phyloP scores from a whole-genome alignment of 1,140 invertebrate species.

The Dryas iulia region DNA sequence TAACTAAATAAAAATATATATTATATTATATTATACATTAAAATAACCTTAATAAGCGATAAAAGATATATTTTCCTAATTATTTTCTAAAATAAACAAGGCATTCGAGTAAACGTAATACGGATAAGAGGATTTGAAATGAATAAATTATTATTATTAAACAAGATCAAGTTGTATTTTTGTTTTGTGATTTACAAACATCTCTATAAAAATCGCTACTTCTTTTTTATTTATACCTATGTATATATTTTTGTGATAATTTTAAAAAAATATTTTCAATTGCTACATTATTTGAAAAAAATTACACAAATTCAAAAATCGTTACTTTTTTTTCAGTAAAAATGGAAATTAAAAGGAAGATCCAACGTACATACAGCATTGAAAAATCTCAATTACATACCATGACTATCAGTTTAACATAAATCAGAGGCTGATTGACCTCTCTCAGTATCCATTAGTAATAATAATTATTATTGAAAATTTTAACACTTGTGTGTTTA shows the following conservation, averaged over 20 bases:
- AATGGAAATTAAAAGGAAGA: too few relatives aligned
- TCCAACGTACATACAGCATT: too few relatives aligned
- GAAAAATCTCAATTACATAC: too few relatives aligned
- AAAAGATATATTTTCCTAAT: background rate
- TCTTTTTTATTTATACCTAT: background rate
- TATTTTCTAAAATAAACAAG: background rate
- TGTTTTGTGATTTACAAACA: background rate
- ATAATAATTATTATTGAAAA: too few relatives aligned
- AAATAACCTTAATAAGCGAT: background rate
- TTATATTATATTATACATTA: background rate
- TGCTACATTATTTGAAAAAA: too few relatives aligned
- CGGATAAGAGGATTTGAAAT: background rate
- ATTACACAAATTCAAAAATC: background rate
- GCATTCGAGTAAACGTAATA: background rate
- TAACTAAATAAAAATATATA: background rate
- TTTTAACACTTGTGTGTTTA: too few relatives aligned
- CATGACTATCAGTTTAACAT: too few relatives aligned
- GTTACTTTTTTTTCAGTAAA: background rate
- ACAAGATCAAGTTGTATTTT: background rate
- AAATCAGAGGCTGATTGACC: too few relatives aligned
- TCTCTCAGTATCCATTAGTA: too few relatives aligned
- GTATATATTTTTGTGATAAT: too few relatives aligned
- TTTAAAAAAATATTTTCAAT: too few relatives aligned
- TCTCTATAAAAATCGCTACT: background rate
- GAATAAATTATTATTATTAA: conserved; percentile 1